Evolutionary conservation across 2,888 invertebrate genomes (phyloP), one percentile per base, ranked within the genome.

Genomic region (Lordiphosa fenestrarum): DNA sequence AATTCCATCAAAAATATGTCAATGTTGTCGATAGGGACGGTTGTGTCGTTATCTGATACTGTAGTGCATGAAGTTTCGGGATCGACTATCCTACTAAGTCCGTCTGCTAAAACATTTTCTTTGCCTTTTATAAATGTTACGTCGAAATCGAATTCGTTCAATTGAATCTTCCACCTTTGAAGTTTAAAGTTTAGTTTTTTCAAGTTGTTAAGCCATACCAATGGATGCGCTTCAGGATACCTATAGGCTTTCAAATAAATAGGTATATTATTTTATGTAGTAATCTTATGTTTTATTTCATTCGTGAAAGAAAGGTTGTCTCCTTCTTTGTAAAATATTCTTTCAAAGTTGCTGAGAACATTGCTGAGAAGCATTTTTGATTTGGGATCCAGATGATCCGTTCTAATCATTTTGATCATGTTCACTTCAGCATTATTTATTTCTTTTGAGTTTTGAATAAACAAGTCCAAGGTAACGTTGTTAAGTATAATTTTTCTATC

Each of bases 81-180:
- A 9, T 47, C 33, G 9, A 53, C 38, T 21, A 53, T 47, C 19
- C 47, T 53, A 19, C 33, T 47, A 33, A 53, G 40, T 35, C 46
- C 47, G 39, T 53, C 47, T 30, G 40, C 46, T 19, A 47, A 23
- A 13, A 12, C 35, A 23, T 42, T 52, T 35, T 52, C 52, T 35
- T 52, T 52, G n/a, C 41, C 52, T 35, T 52, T 52, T 30, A n/a
- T n/a, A n/a, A n/a, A n/a, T n/a, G 7, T 30, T 30, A 30, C 30
- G 30, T 30, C 30, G 9, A 30, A 30, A 30, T 9, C 30, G 30
- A 9, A 30, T 30, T 30, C 30, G 30, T 30, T 30, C 30, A 30
- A 30, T 30, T 30, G 30, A 9, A 30, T 30, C 9, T 30, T 30
- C 30, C 30, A 30, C 30, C 30, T 30, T 30, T 30, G 30, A 9